Evolutionary conservation across 30 jellyfish, hydroid and myxozoan species (phyloP).

Genomic region (Chrysaora quinquecirrha): DNA sequence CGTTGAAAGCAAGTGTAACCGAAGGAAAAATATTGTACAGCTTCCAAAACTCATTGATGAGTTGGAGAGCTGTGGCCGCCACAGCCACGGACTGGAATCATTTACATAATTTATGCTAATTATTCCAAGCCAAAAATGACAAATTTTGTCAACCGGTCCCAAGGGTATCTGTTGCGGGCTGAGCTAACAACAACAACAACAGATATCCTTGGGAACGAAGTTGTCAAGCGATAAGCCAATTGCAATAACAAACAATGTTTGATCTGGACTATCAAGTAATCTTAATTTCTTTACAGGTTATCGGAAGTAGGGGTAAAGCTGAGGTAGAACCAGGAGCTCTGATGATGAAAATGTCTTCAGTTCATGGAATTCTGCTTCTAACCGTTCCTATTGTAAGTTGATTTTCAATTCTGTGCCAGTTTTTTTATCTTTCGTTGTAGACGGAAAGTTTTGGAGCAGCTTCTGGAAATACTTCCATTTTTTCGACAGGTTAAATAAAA

Average conservation of each 20-base stretch:
- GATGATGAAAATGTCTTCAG: constrained; percentile 24
- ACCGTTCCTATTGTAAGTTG: constrained; percentile 30
- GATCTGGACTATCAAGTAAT: not conserved
- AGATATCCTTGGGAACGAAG: too few species aligned
- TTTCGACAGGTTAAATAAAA: too few species aligned
- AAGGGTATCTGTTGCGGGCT: too few species aligned
- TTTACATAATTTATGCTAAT: too few species aligned
- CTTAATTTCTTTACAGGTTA: constrained; percentile 26
- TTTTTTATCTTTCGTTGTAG: not conserved
- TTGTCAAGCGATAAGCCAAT: not conserved
- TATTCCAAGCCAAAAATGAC: too few species aligned
- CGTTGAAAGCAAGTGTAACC: too few species aligned
- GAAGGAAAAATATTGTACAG: too few species aligned
- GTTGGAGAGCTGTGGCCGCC: too few species aligned
- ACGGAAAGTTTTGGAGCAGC: not conserved
- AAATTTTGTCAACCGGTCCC: too few species aligned
- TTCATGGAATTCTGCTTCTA: constrained; percentile 64
- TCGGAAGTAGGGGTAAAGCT: constrained; percentile 79
- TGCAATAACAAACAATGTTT: not conserved
- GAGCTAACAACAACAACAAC: too few species aligned
- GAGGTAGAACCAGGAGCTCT: constrained; percentile 57
- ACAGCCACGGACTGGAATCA: too few species aligned
- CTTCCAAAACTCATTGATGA: not conserved
- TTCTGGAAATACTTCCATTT: not conserved
- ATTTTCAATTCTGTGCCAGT: not conserved